phyloP scores from a whole-genome alignment of 2,113 vertebrate species.

The Strix aluco region DNA sequence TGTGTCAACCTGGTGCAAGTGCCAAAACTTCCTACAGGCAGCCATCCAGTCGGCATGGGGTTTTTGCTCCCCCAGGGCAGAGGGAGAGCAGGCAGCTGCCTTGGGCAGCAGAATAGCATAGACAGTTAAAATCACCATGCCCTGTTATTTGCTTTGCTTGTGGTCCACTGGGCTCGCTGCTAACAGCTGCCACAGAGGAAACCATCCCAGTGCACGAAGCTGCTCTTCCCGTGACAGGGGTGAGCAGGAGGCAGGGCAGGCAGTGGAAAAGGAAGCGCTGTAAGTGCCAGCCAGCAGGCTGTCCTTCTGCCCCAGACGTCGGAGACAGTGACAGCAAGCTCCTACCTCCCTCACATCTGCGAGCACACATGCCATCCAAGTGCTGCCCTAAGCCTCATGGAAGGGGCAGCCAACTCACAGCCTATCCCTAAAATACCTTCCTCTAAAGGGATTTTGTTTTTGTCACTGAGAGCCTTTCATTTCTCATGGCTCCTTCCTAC shows the following conservation, averaged over 20 bases:
- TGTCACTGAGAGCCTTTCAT: neutral
- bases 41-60: neutral
- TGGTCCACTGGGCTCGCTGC: neutral
- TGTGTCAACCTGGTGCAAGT: neutral
- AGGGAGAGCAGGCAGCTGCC: neutral
- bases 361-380: fast-evolving
- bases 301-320: neutral
- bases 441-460: neutral
- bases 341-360: fast-evolving
- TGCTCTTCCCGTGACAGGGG: neutral
- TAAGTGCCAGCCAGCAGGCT: neutral
- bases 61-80: neutral
- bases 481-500: neutral
- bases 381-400: neutral
- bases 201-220: fast-evolving
- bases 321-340: neutral
- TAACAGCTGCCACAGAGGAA: neutral
- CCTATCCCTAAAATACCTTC: fast-evolving
- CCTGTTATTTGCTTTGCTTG: neutral
- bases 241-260: neutral
- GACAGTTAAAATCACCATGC: neutral
- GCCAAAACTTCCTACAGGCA: neutral
- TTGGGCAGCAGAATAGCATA: neutral
- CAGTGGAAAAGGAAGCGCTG: neutral
- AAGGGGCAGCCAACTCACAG: neutral